A percentile compares a stretch with the other conserved stretches of the same genome.
phyloP scores from a whole-genome alignment of 2,888 invertebrate genomes.

The Bellardia bayeri region DNA sequence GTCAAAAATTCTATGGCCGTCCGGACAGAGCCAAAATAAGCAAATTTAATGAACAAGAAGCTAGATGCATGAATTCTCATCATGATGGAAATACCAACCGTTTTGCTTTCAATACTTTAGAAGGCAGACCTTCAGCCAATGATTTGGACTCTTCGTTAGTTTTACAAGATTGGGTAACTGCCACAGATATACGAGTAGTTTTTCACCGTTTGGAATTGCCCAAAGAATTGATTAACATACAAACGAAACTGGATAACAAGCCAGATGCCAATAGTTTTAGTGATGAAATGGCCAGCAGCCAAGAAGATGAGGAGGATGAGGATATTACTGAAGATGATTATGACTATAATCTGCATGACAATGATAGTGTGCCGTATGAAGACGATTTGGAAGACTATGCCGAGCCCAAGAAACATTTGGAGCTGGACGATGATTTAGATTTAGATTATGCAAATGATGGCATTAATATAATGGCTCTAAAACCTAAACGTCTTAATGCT shows the following conservation, averaged over 20 bases:
- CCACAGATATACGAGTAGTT: constrained; percentile 97
- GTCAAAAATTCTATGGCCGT: constrained; percentile 95
- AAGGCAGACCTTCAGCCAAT: constrained; percentile 96
- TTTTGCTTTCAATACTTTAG: constrained; percentile 98
- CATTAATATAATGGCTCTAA: constrained; percentile 68
- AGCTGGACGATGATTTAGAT: constrained; percentile 79
- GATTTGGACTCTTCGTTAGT: constrained; percentile 99
- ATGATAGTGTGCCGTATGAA: constrained; percentile 81
- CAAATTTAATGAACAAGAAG: constrained; percentile 98
- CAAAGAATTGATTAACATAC: constrained; percentile 62
- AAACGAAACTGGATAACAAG: constrained; percentile 67
- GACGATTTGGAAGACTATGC: constrained; percentile 79
- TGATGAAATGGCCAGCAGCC: constrained; percentile 82
- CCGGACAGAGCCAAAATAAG: constrained; percentile 95
- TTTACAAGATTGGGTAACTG: constrained; percentile 99
- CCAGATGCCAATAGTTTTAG: constrained; percentile 80
- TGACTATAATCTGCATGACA: constrained; percentile 80
- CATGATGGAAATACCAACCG: constrained; percentile 90
- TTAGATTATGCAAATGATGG: constrained; percentile 79
- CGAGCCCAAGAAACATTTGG: constrained; percentile 81
- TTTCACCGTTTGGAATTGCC: constrained; percentile 95
- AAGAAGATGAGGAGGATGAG: constrained; percentile 76
- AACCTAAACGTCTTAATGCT: constrained; percentile 75
- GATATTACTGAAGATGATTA: constrained; percentile 76
- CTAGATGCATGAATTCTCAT: constrained; percentile 96